phyloP scores from a whole-genome alignment of 2,797 vertebrate genomes.

The Silurus aristotelis region DNA sequence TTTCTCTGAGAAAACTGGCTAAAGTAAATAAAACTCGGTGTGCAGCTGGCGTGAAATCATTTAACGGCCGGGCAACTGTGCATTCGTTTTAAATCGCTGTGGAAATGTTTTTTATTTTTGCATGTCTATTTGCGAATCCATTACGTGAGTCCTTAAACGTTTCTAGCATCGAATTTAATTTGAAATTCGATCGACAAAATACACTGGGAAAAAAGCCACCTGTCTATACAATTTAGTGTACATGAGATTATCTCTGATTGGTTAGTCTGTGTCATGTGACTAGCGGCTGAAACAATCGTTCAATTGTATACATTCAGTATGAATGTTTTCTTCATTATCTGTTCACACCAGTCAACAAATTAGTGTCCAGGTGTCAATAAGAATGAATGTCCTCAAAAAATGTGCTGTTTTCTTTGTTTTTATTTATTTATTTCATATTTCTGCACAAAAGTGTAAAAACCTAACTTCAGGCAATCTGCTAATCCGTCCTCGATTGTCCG shows the following conservation, averaged over 20 bases:
- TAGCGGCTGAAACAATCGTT: background rate
- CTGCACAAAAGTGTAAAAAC: background rate
- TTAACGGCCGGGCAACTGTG: background rate
- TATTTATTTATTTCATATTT: background rate
- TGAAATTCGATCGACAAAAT: background rate
- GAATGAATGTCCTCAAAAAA: background rate
- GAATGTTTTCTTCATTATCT: background rate
- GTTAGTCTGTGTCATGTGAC: background rate
- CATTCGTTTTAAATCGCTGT: background rate
- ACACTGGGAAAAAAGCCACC: background rate
- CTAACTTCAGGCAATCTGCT: background rate
- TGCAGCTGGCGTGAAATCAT: slow-evolving; percentile 2
- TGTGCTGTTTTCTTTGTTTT: background rate
- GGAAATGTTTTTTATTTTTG: background rate
- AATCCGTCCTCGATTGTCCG: background rate
- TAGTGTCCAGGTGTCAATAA: background rate
- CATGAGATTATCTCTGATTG: background rate
- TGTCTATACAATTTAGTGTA: too few relatives aligned
- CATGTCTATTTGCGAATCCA: background rate
- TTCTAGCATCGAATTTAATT: background rate
- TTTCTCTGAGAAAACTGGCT: background rate
- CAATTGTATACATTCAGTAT: background rate
- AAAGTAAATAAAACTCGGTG: background rate
- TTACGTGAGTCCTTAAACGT: background rate
- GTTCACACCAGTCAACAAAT: slow-evolving; percentile 1